Evolutionary conservation across 2,888 invertebrate species (phyloP), one percentile per base, ranked within the genome.

Genomic region (Cerastoderma edule): DNA sequence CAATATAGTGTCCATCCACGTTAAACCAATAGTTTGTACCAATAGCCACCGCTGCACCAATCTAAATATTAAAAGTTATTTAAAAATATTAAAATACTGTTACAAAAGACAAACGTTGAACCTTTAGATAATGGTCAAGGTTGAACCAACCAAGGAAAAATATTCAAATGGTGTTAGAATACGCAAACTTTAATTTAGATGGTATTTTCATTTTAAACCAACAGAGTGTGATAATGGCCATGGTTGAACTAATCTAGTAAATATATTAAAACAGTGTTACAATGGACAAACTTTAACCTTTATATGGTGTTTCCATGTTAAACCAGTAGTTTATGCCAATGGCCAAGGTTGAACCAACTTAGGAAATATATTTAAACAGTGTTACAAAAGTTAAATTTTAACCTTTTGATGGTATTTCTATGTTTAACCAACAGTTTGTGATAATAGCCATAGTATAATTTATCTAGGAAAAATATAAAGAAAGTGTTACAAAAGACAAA

Each of bases 21-120:
- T 78, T 72, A 30, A 82, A 82, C 81, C 81, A 82, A 64, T 78
- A 82, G 35, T 67, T 69, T 0, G 81, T 82, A 5, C 75, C 78
- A 13, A 75, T 60, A 0, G 71, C 66, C 5, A 82, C 66, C 1
- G 39, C 76, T 0, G 35, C 73, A 1, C 64, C 63, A 2, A 81
- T 70, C 77, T 81, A 67, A 16, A 54, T 3, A 46, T 35, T n/a
- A 27, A 28, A 30, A 48, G 5, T 8, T 48, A 48, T 48, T 22
- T 5, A 48, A 4, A 8, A 8, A 44, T 44, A n/a, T n/a, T n/a
- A n/a, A n/a, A n/a, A n/a, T n/a, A n/a, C n/a, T n/a, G n/a, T n/a
- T n/a, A n/a, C n/a, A n/a, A n/a, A n/a, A n/a, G n/a, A n/a, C n/a
- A n/a, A n/a, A n/a, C n/a, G n/a, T n/a, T n/a, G n/a, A n/a, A n/a